Percentiles rank a stretch among this genome's conserved stretches.
phyloP scores from a whole-genome alignment of 2,113 vertebrate species.

The Gadus chalcogrammus region DNA sequence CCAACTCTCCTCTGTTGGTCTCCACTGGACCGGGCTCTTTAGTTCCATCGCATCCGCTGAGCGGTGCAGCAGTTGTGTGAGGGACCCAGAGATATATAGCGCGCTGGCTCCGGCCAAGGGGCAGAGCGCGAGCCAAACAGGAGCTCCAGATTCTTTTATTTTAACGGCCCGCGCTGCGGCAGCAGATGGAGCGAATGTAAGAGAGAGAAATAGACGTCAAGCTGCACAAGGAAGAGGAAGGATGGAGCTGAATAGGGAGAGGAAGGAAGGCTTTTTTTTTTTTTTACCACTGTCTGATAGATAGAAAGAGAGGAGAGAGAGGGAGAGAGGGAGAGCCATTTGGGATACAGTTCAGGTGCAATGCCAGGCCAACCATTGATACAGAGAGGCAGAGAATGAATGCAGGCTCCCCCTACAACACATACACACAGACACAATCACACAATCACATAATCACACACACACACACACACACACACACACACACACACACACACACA shows the following conservation, averaged over 20 bases:
- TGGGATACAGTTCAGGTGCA: too few species aligned
- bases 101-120: too few species aligned
- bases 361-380: too few species aligned
- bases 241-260: slow-evolving; percentile 6
- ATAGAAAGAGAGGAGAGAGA: slow-evolving; percentile 14
- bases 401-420: too few species aligned
- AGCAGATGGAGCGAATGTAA: background rate
- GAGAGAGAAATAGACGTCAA: background rate
- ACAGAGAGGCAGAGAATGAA: too few species aligned
- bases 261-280: background rate
- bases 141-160: background rate
- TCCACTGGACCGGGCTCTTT: background rate
- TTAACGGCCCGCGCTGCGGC: background rate
- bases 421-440: too few species aligned
- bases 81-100: too few species aligned
- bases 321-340: slow-evolving; percentile 8
- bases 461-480: too few species aligned
- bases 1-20: background rate
- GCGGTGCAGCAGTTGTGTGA: too few species aligned
- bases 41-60: too few species aligned
- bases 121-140: background rate
- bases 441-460: too few species aligned
- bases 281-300: background rate
- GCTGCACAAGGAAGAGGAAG: background rate
- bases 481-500: too few species aligned